Evolutionary conservation across 2,888 invertebrate species (phyloP), one percentile per base, ranked within the genome.

Genomic region (Toxonevra muliebris): DNA sequence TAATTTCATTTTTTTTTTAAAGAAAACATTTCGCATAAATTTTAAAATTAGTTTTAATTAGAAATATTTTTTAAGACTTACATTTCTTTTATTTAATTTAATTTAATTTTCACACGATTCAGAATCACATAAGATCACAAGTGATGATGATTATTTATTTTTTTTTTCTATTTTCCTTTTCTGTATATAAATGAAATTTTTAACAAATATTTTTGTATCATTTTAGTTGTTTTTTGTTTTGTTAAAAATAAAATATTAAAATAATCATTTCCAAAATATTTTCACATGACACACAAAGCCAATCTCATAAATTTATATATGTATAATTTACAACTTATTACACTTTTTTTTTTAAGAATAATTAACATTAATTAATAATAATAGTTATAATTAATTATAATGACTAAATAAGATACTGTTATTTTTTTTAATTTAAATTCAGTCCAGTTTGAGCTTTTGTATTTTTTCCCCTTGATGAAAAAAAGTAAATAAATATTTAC

Each of bases 361-460:
- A 48, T 48, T n/a, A 48, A n/a, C 15, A 58, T 52, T 54, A 62
- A 62, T 50, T 42, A 43, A 57, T 50, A 17, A 55, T 50, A 48
- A 48, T 54, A 48, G 19, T 42, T 65, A 45, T 61, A 68, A 50
- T 64, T 61, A 45, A 43, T 65, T 41, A 61, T 41, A 43, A 54
- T n/a, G 54, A 13, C 15, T 48, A 15, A n/a, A 48, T 48, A 48
- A 48, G 13, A 15, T 15, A 65, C 61, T 65, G 74, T 69, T 76
- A 75, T 76, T 60, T 76, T 79, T 79, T 67, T 65, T 62, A 67
- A 76, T 79, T 68, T 58, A 66, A 69, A 79, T 79, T 81, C 81
- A 81, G 81, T 81, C 82, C 77, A 80, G 78, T 80, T 82, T 81
- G 81, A 82, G 81, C 81, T 80, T 77, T 77, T 76, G 65, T 67